Evolutionary conservation across 2,113 vertebrate genomes (phyloP), one percentile per base, ranked within the genome.

Genomic region (Elephantulus edwardii): DNA sequence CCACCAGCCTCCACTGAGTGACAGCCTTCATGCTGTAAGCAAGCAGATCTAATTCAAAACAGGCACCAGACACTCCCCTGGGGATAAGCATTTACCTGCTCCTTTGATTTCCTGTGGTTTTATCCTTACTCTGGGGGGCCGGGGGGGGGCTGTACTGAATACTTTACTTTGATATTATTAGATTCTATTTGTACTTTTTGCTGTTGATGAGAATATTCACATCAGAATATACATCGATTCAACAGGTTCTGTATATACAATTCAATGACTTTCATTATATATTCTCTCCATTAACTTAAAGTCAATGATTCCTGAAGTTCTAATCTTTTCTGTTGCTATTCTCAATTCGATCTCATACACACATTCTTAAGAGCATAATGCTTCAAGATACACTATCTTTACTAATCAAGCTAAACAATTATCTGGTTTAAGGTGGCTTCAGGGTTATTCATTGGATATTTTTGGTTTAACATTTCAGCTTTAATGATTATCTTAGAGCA

Each of bases 21-120:
- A 60, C 2, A 28, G 58, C 8, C 33, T 1, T 7, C 2, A 2
- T 11, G 6, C 14, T 19, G 2, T 2, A 40, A 28, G 11, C 52
- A 60, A 9, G 7, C 11, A 1, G 26, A 28, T 38, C 33, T 6
- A 5, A 11, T n/a, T 68, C 38, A 2, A 44, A 72, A 56, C 1
- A 35, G 24, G 38, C 60, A 30, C 5, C 70, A 46, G 11, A 4
- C 8, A 6, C 2, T 3, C 7, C 20, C 35, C 35, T 33, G n/a
- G 62, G 48, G 16, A 40, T 28, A 58, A 48, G 2, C 1, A 48
- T 42, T 33, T 44, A 48, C 17, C 20, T 35, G 4, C 33, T 64
- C 30, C 28, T 16, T 46, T 44, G 9, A 48, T 50, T 35, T 26
- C 16, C 80, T 70, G 22, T 62, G 14, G 16, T 77, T 86, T 35